Conservation (phyloP, 2,797 vertebrate species). For the Sebastes trivittatus region DNA sequence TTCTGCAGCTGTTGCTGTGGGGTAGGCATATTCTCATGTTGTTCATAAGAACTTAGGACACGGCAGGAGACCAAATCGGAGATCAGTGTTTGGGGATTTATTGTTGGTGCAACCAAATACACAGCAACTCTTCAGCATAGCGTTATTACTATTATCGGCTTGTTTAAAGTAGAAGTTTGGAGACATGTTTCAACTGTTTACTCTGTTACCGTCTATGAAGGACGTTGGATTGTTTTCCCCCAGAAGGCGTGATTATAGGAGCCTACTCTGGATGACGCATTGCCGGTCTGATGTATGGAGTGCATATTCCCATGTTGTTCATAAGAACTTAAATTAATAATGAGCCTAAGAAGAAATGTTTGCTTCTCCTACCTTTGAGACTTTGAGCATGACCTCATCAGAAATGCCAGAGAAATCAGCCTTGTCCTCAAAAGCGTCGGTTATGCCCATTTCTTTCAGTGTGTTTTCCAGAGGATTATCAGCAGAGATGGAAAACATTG, state of each 20-base stretch:
- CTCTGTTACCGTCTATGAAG: no score
- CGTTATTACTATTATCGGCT: no score
- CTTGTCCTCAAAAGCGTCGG: conserved; percentile 52
- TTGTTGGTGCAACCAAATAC: no score
- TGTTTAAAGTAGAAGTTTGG: no score
- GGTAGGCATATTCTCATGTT: neutral
- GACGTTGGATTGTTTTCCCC: no score
- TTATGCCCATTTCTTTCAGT: conserved; percentile 76
- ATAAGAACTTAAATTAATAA: neutral
- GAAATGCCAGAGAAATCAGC: conserved; percentile 82
- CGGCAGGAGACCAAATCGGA: no score
- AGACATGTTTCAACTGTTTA: no score
- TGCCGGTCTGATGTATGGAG: no score
- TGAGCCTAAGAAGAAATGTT: neutral
- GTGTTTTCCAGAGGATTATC: conserved; percentile 48
- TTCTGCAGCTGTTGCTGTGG: neutral
- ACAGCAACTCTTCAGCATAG: no score
- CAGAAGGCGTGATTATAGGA: no score
- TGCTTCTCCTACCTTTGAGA: conserved; percentile 75
- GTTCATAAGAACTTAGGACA: neutral
- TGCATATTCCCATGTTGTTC: neutral
- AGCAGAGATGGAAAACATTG: conserved; percentile 81
- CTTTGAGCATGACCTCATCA: conserved; percentile 66
- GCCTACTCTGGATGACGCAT: no score
- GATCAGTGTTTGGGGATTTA: no score